phyloP scores from a whole-genome alignment of 2,888 invertebrate genomes.

The Yponomeuta sedellus region DNA sequence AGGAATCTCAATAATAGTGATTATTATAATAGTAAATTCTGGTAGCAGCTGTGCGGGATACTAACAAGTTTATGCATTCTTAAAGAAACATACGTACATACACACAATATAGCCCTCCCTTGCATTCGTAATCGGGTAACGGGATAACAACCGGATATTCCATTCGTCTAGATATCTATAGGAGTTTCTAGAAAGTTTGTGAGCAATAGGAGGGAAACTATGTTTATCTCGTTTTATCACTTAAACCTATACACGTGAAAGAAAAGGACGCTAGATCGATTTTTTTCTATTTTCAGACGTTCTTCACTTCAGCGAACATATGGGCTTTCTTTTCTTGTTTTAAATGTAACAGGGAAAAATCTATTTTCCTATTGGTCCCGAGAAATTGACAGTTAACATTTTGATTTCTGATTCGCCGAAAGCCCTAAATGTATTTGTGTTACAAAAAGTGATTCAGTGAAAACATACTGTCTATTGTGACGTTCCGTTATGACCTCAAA shows the following conservation, averaged over 20 bases:
- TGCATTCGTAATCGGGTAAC: too few relatives aligned
- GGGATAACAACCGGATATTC: background rate
- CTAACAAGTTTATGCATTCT: too few relatives aligned
- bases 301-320: too few relatives aligned
- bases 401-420: background rate
- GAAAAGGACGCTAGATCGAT: too few relatives aligned
- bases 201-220: background rate
- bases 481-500: constrained; percentile 9
- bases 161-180: background rate
- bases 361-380: background rate
- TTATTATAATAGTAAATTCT: too few relatives aligned
- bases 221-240: background rate
- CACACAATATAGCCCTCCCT: too few relatives aligned
- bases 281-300: too few relatives aligned
- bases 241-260: background rate
- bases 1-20: too few relatives aligned
- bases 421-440: background rate
- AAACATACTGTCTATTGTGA: background rate
- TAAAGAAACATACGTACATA: too few relatives aligned
- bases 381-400: background rate
- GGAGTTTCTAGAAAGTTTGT: background rate
- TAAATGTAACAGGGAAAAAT: background rate
- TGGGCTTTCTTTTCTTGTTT: background rate
- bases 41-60: too few relatives aligned
- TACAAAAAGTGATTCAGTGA: background rate